phyloP scores from a whole-genome alignment of 2,888 invertebrate genomes.

The Andrena flavipes region DNA sequence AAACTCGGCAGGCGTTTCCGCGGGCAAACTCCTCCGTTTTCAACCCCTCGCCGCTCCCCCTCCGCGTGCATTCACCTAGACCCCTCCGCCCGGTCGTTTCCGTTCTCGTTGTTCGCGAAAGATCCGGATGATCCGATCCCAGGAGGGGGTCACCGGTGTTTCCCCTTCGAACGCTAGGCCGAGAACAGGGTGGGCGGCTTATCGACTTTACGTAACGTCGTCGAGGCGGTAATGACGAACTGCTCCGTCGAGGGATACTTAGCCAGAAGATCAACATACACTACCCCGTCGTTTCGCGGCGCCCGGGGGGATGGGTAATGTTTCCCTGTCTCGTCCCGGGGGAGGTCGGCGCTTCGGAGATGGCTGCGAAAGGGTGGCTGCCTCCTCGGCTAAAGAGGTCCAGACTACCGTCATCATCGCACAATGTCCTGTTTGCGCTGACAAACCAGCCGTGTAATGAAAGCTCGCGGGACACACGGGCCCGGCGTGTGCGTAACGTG shows the following conservation, averaged over 20 bases:
- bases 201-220: conserved; percentile 67
- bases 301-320: conserved; percentile 14
- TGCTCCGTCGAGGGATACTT: conserved; percentile 65
- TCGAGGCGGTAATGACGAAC: conserved; percentile 69
- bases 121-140: conserved; percentile 32
- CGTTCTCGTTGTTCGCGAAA: conserved; percentile 15
- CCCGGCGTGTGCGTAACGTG: conserved; percentile 65
- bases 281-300: background rate
- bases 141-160: conserved; percentile 18
- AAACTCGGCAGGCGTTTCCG: conserved; percentile 1
- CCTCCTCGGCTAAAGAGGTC: conserved; percentile 55
- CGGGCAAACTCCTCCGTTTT: conserved; percentile 30
- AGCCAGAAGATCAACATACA: conserved; percentile 41
- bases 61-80: conserved; percentile 21
- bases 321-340: conserved; percentile 16
- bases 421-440: conserved; percentile 80
- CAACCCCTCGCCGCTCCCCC: conserved; percentile 25
- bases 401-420: conserved; percentile 56
- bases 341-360: conserved; percentile 1
- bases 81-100: conserved; percentile 7
- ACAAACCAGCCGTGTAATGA: conserved; percentile 83
- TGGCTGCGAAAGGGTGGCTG: conserved; percentile 32
- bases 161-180: conserved; percentile 7
- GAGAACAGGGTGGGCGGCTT: conserved; percentile 37
- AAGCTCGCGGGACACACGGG: conserved; percentile 77